phyloP scores from a whole-genome alignment of 2,113 vertebrate genomes.

The Telmatochromis brichardi region DNA sequence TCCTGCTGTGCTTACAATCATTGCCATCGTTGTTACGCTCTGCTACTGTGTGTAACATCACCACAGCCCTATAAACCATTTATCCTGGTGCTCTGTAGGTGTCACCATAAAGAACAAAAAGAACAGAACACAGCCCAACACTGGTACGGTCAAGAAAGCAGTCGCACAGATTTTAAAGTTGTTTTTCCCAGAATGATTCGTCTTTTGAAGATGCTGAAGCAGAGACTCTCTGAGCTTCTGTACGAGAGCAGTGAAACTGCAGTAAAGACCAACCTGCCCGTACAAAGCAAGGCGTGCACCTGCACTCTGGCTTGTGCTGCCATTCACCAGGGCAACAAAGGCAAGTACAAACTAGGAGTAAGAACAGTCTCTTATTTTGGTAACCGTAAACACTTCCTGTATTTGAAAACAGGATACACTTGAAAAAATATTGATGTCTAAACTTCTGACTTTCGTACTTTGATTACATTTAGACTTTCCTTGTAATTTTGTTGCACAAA shows the following conservation, averaged over 20 bases:
- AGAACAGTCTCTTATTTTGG: not conserved
- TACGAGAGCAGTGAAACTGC: not conserved
- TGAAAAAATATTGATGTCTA: not conserved
- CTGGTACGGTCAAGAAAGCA: not conserved
- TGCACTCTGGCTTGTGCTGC: not conserved
- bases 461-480: not conserved
- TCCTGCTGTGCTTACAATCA: not conserved
- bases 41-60: not conserved
- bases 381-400: not conserved
- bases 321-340: not conserved
- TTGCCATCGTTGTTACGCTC: not conserved
- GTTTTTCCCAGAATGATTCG: not conserved
- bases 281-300: not conserved
- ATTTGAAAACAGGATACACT: not conserved
- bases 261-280: rapidly evolving
- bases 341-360: not conserved
- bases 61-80: not conserved
- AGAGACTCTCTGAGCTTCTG: not conserved
- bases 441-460: not conserved
- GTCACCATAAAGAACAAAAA: not conserved
- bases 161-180: rapidly evolving
- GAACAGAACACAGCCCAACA: not conserved
- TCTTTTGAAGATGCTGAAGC: not conserved
- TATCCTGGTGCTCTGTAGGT: not conserved
- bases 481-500: not conserved